Conservation (phyloP, 2,888 invertebrate genomes). For the Cerastoderma edule region DNA sequence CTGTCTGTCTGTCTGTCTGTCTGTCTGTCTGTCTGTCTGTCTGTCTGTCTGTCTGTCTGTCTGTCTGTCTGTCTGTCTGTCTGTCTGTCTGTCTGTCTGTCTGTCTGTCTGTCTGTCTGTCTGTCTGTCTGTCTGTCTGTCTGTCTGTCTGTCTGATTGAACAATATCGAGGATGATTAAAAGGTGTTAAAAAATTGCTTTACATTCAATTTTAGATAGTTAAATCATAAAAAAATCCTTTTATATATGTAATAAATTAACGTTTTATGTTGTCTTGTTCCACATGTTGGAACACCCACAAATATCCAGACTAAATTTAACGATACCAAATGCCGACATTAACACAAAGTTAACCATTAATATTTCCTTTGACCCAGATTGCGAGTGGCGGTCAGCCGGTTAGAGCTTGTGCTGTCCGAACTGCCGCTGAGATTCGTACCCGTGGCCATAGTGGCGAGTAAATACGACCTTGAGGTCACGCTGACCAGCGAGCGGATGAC, state of each 20-base stretch:
- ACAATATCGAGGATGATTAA: no score
- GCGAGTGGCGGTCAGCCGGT: slow-evolving; percentile 19
- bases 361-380: slow-evolving; percentile 17
- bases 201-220: no score
- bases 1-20: neutral
- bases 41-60: neutral
- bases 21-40: neutral
- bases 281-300: no score
- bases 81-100: neutral
- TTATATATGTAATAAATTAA: no score
- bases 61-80: neutral
- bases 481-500: slow-evolving; percentile 7
- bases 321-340: no score
- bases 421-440: slow-evolving; percentile 28
- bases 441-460: slow-evolving; percentile 45
- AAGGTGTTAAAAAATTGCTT: no score
- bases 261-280: neutral
- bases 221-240: no score
- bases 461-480: slow-evolving; percentile 25
- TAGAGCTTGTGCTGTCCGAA: slow-evolving; percentile 41
- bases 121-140: neutral
- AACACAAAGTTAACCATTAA: neutral
- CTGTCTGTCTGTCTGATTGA: neutral
- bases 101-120: neutral
- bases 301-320: no score